These are phyloP conservation scores for Aldabrachelys gigantea DNA, from an alignment of 2,113 vertebrate species.

Conservation along the genomic window DNA sequence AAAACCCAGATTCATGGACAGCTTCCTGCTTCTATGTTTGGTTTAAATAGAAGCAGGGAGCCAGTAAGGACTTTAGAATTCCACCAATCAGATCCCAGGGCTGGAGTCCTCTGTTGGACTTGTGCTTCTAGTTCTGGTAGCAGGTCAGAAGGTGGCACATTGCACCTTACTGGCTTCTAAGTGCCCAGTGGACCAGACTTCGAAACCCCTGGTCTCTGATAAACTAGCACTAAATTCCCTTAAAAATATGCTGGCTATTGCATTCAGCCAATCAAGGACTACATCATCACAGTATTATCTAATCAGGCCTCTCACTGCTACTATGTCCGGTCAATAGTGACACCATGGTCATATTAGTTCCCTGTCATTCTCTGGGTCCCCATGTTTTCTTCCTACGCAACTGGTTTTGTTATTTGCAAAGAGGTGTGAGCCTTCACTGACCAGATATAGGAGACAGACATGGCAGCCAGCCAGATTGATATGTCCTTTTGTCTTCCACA, in stretches of 20 bases:
- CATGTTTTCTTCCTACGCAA: too few relatives aligned
- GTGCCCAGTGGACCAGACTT: background rate
- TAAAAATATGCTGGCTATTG: background rate
- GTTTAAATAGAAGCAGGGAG: background rate
- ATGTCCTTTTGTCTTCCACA: background rate
- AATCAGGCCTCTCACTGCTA: background rate
- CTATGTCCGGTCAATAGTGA: background rate
- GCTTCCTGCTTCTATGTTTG: background rate
- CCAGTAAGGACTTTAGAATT: background rate
- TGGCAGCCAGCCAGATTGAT: background rate
- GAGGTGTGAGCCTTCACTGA: background rate
- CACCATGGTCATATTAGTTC: background rate
- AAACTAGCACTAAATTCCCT: background rate
- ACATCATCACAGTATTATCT: background rate
- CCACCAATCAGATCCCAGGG: background rate
- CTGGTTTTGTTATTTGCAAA: background rate
- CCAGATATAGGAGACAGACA: background rate
- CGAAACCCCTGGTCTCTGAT: background rate
- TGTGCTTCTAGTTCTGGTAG: background rate
- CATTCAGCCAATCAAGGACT: background rate
- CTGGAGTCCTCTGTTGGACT: background rate
- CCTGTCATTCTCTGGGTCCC: too few relatives aligned
- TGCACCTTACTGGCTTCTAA: background rate
- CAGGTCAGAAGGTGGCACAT: too few relatives aligned
- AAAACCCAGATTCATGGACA: background rate